Evolutionary conservation across 2,888 invertebrate species (phyloP).

Genomic region (Cryptus armator): DNA sequence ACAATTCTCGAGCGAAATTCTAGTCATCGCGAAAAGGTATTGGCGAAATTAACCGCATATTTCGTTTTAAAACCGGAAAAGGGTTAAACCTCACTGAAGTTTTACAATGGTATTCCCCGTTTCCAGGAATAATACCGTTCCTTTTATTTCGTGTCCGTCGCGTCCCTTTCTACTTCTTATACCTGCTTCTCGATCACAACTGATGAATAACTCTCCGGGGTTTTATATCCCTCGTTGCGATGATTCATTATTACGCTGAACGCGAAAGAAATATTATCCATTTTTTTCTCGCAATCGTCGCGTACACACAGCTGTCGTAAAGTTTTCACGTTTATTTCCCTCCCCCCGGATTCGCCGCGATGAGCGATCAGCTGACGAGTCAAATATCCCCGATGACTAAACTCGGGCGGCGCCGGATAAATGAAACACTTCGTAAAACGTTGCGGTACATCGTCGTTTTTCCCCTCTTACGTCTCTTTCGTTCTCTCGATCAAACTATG

Average conservation of each 20-base stretch:
- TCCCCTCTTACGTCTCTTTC: not conserved
- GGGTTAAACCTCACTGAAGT: not conserved
- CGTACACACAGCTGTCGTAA: constrained; percentile 48
- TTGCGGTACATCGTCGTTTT: constrained; percentile 13
- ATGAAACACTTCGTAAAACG: constrained; percentile 49
- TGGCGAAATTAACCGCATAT: not conserved
- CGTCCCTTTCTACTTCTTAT: not conserved
- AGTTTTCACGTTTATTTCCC: constrained; percentile 34
- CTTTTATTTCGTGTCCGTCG: constrained; percentile 28
- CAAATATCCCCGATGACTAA: constrained; percentile 64
- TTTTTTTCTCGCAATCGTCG: constrained; percentile 19
- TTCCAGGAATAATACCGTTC: not conserved
- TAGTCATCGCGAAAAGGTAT: not conserved
- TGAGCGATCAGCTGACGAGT: constrained; percentile 66
- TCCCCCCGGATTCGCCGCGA: constrained; percentile 6
- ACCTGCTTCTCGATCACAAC: not conserved
- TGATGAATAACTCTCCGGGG: constrained; percentile 51
- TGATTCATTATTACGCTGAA: constrained; percentile 53
- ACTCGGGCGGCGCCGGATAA: constrained; percentile 11
- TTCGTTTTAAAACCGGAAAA: not conserved
- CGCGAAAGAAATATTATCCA: constrained; percentile 24
- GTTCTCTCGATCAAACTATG: constrained; percentile 2
- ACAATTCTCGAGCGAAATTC: not conserved
- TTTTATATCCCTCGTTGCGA: constrained; percentile 29
- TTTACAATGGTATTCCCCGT: not conserved